Evolutionary conservation across 2,888 invertebrate genomes (phyloP), one percentile per base, ranked within the genome.

Genomic region (Mesoligia furuncula): DNA sequence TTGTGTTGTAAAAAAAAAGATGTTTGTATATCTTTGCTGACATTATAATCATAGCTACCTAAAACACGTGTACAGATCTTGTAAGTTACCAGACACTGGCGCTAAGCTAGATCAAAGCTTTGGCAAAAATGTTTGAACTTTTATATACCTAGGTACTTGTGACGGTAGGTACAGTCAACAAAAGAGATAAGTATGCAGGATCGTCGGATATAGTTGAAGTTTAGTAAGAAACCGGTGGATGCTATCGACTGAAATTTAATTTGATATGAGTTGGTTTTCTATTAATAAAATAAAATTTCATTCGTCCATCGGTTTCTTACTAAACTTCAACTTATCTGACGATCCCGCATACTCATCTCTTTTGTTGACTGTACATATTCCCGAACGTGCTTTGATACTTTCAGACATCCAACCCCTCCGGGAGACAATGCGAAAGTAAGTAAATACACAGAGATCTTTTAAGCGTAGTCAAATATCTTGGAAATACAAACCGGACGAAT

Each of bases 401-500:
- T 31, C 31, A 73, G 70, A 68, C 73, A 68, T 71, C 17, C 11
- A 4, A 31, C 24, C 61, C 81, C 72, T 64, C n/a, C 57, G 75
- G 70, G 85, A 76, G 6, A 51, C 59, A 31, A 27, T 59, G 66
- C 66, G 13, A 73, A 69, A 68, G 31, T 68, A 68, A 72, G 79
- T 59, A 67, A 80, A 73, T 66, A 80, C 54, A 48, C 24, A 57
- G 13, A 72, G 13, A 73, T 85, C 42, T 80, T 83, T 65, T 64
- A 76, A 73, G 66, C 64, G 27, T 73, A 75, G 73, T 27, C 81
- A 73, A 83, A 85, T 83, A 85, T 54, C 48, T 73, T 76, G 27
- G 13, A 77, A 74, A 77, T 85, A 74, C 54, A 20, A 68, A 71
- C 17, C 57, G 57, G 67, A 65, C 27, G 64, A 64, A 73, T 67